A percentile compares a stretch with the other conserved stretches of the same genome.
phyloP scores from a whole-genome alignment of 2,113 vertebrate species.

The Camelus dromedarius region DNA sequence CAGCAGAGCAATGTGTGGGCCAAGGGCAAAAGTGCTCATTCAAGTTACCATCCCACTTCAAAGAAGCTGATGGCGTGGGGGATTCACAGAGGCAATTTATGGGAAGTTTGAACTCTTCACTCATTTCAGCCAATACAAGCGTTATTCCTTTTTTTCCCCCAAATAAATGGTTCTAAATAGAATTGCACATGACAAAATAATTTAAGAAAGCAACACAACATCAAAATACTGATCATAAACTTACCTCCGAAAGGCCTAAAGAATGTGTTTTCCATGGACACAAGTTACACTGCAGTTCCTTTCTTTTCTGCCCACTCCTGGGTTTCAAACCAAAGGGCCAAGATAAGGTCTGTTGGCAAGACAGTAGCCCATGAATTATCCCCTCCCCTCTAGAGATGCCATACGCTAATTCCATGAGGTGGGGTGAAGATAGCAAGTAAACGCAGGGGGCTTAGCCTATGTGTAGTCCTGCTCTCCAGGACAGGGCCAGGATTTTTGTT shows the following conservation, averaged over 20 bases:
- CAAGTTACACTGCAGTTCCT: background rate
- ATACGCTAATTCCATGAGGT: background rate
- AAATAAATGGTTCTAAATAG: background rate
- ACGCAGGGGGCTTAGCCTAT: background rate
- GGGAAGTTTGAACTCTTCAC: constrained; percentile 65
- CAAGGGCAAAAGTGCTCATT: constrained; percentile 69
- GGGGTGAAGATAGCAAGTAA: background rate
- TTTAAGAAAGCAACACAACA: constrained; percentile 2
- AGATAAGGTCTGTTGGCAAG: background rate
- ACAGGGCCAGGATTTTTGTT: background rate
- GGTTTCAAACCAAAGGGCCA: constrained; percentile 13
- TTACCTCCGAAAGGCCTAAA: background rate
- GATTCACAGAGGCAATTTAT: constrained; percentile 77
- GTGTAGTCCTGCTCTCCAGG: background rate
- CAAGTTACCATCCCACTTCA: constrained; percentile 62
- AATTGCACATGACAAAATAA: background rate
- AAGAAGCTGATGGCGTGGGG: constrained; percentile 64
- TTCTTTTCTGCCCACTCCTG: background rate
- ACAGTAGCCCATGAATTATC: background rate
- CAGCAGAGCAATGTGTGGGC: constrained; percentile 36
- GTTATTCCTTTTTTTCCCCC: background rate
- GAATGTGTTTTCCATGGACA: background rate
- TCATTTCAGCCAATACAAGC: constrained; percentile 53
- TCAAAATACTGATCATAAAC: background rate
- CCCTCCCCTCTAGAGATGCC: background rate